Evolutionary conservation across 2,888 invertebrate species (phyloP), one percentile per base, ranked within the genome.

Genomic region (Hyppa rectilinea): DNA sequence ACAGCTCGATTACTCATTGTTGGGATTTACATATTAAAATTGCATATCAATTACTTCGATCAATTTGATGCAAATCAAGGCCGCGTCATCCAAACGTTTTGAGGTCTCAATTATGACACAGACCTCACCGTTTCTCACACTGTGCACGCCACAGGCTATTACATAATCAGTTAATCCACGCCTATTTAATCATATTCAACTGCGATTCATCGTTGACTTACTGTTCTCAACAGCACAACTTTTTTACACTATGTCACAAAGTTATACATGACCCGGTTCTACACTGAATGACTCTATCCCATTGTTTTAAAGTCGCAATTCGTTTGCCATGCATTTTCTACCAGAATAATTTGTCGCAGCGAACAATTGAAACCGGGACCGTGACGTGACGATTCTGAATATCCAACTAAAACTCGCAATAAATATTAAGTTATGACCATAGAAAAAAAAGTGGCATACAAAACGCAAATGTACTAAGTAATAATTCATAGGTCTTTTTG

Each of bases 401-500:
- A 93, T 94, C 92, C 93, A 93, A 94, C 93, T 94, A 94, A 93
- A 94, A 92, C 92, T 85, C 85, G 92, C 95, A 93, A 95, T 95
- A 95, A 95, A 95, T 95, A 95, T 92, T 88, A 94, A 95, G 94
- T 94, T 94, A 94, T 91, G 90, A 88, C 92, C 90, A 93, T 93
- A 95, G 92, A 95, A 95, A 95, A 93, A 91, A 89, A 90, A 77
- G 87, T 88, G 76, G 81, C 84, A 90, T 91, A 93, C 93, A 92
- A 92, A 94, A 94, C 94, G 92, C 94, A 94, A 95, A 94, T 86
- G 94, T 94, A 93, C 92, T 88, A 90, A 86, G 93, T 92, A 92
- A 95, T 95, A 95, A 95, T 94, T 95, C 95, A 95, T 92, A 91
- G 94, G 92, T 92, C 93, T 93, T 95, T 95, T 95, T 96, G 95